Conservation (phyloP, 2,797 vertebrate species). For the Catharus ustulatus region DNA sequence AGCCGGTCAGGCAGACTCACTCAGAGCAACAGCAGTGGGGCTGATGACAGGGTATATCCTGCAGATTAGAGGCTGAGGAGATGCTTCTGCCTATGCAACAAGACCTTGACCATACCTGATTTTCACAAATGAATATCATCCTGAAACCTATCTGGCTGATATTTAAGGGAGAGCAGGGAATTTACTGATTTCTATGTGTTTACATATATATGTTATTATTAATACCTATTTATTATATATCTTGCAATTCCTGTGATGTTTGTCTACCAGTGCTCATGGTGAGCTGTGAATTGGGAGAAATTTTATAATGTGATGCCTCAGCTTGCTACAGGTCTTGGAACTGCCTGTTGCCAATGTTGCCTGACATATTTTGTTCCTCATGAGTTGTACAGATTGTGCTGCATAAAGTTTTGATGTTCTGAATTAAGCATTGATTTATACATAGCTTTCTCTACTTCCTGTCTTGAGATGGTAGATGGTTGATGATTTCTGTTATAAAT, state of each 20-base stretch:
- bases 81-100: not conserved
- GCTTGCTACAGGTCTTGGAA: not conserved
- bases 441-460: not conserved
- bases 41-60: not conserved
- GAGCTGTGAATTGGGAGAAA: not conserved
- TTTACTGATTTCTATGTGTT: not conserved
- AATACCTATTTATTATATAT: not conserved
- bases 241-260: not conserved
- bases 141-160: not conserved
- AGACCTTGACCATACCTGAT: not conserved
- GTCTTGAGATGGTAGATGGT: not conserved
- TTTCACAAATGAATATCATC: not conserved
- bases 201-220: too few species aligned
- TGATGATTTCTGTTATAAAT: not conserved
- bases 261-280: not conserved
- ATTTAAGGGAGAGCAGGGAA: not conserved
- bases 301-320: not conserved
- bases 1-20: not conserved
- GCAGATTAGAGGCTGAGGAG: not conserved
- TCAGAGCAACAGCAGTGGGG: rapidly evolving
- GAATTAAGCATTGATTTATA: not conserved
- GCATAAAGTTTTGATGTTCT: not conserved
- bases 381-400: not conserved
- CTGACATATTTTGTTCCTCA: not conserved
- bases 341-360: not conserved